These are phyloP conservation scores for Prunella himalayana DNA, from an alignment of 2,113 vertebrate genomes.

Conservation along the genomic window DNA sequence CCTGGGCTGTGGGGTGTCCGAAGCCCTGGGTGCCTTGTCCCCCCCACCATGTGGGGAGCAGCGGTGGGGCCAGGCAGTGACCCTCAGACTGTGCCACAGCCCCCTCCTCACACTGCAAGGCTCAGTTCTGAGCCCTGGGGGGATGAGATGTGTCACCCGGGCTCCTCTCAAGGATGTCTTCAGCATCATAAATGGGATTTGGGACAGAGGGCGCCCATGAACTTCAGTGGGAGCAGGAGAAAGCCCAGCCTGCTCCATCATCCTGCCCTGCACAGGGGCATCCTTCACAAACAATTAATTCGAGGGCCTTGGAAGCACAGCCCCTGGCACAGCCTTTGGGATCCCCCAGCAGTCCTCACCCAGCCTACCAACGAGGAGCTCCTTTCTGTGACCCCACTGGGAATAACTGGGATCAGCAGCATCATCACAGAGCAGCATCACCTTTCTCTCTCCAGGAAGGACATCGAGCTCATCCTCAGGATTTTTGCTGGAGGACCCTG, in stretches of 20 bases:
- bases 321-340: background rate
- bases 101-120: accelerated
- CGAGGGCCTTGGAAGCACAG: background rate
- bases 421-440: background rate
- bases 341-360: background rate
- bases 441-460: background rate
- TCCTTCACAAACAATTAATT: background rate
- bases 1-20: background rate
- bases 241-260: background rate
- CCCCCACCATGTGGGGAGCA: accelerated
- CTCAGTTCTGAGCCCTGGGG: background rate
- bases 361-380: accelerated
- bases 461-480: accelerated
- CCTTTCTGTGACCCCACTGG: background rate
- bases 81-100: background rate
- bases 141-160: accelerated
- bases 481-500: background rate
- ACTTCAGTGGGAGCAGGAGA: accelerated
- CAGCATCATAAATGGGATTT: background rate
- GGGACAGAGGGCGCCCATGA: background rate
- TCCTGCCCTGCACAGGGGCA: background rate
- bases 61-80: background rate
- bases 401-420: background rate
- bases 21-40: no score
- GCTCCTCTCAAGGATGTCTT: background rate